Evolutionary conservation across 2,113 vertebrate genomes (phyloP).

Genomic region (Illadopsis cleaveri): DNA sequence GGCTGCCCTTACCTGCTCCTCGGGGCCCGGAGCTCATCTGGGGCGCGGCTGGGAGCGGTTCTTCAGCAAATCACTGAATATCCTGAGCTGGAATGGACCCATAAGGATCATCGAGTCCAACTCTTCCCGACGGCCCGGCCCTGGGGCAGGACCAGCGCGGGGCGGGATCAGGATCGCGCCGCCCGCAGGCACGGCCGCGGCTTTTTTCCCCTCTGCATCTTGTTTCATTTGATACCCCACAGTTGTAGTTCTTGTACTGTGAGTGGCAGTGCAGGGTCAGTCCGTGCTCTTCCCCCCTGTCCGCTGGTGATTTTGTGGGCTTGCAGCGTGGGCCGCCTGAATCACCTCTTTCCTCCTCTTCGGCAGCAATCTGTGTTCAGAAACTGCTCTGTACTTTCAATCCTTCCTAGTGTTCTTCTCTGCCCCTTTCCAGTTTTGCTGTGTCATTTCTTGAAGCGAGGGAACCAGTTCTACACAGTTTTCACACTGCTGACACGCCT

Average conservation of each 20-base stretch:
- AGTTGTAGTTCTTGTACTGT: not conserved
- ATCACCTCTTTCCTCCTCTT: not conserved
- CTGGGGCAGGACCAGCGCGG: not conserved
- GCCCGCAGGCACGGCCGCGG: not conserved
- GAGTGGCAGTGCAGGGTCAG: not conserved
- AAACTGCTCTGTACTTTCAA: not conserved
- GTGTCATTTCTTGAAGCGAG: not conserved
- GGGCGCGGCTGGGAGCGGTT: not conserved
- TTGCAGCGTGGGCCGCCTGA: accelerated
- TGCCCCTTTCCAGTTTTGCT: not conserved
- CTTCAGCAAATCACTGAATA: too few species aligned
- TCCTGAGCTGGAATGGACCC: not conserved
- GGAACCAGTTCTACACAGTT: not conserved
- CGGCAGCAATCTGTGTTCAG: not conserved
- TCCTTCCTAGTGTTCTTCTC: not conserved
- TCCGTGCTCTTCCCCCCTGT: not conserved
- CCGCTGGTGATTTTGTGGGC: not conserved
- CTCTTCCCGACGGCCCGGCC: not conserved
- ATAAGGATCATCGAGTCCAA: not conserved
- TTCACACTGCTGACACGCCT: not conserved
- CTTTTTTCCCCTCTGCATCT: accelerated
- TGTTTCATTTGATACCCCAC: not conserved
- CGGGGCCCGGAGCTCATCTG: not conserved
- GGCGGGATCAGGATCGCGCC: not conserved
- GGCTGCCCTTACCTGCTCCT: not conserved